Conservation (phyloP, 2,113 vertebrate species). For the Dissostichus mawsoni region DNA sequence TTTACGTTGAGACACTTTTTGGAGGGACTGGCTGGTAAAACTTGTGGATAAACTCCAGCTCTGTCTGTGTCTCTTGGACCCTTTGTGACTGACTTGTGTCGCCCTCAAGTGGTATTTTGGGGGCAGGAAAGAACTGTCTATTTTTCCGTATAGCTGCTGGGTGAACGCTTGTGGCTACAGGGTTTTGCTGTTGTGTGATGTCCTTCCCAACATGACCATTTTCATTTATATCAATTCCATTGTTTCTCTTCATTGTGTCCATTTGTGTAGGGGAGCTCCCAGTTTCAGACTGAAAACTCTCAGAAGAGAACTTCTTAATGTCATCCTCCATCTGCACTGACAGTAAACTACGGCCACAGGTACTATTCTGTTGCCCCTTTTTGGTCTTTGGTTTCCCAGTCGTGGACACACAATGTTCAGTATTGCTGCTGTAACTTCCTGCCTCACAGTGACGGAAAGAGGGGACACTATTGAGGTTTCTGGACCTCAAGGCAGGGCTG, state of each 20-base stretch:
- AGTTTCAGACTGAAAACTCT: slow-evolving; percentile 12
- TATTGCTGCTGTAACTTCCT: slow-evolving; percentile 10
- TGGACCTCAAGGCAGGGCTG: slow-evolving; percentile 4
- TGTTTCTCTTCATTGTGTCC: neutral
- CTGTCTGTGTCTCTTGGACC: slow-evolving; percentile 11
- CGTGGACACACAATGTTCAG: neutral
- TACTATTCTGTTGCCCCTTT: neutral
- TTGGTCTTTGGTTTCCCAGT: slow-evolving; percentile 1
- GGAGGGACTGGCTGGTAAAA: slow-evolving; percentile 41
- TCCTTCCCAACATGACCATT: neutral
- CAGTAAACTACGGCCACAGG: slow-evolving; percentile 3
- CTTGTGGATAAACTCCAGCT: slow-evolving; percentile 1
- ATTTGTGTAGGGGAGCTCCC: neutral
- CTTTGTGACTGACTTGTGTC: slow-evolving; percentile 1
- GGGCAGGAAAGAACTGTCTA: neutral
- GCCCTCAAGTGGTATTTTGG: neutral
- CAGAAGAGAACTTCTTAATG: neutral
- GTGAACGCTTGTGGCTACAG: neutral
- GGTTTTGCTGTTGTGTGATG: neutral
- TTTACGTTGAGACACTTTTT: slow-evolving; percentile 3
- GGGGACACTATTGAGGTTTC: neutral
- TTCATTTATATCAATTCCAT: neutral
- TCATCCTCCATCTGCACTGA: neutral
- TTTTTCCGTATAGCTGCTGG: neutral
- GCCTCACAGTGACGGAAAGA: slow-evolving; percentile 3